Conservation (phyloP, 2,888 invertebrate species). For the Baronia brevicornis region DNA sequence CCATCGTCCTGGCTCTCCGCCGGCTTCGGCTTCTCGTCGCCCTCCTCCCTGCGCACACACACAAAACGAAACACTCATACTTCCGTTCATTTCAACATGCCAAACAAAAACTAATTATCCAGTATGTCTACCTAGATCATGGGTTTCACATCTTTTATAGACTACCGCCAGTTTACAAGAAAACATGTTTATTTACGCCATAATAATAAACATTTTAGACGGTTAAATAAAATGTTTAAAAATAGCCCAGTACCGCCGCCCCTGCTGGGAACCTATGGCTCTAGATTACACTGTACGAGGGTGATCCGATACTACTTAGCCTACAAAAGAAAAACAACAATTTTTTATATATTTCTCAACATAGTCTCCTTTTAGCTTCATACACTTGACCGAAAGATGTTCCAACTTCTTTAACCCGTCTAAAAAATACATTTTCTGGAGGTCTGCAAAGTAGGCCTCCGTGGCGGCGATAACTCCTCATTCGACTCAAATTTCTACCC, state of each 20-base stretch:
- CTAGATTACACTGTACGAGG: no score
- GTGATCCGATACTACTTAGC: no score
- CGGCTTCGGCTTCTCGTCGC: conserved; percentile 69
- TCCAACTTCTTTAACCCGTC: conserved; percentile 20
- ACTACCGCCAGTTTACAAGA: no score
- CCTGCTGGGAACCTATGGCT: no score
- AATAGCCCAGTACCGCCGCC: no score
- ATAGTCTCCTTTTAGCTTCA: conserved; percentile 20
- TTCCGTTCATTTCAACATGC: background rate
- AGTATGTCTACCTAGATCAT: background rate
- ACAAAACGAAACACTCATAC: conserved; percentile 1
- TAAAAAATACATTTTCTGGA: conserved; percentile 22
- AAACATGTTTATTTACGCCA: no score
- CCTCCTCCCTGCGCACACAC: conserved; percentile 57
- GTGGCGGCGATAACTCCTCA: conserved; percentile 14
- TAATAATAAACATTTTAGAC: no score
- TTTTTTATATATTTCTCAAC: conserved; percentile 17
- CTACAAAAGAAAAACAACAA: no score
- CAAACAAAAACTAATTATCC: conserved; percentile 1
- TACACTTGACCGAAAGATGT: conserved; percentile 19
- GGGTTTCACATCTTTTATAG: no score
- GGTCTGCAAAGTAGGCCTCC: conserved; percentile 19
- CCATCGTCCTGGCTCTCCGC: conserved; percentile 91
- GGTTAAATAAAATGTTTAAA: no score
- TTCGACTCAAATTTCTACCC: conserved; percentile 11